These are phyloP conservation scores for Actenoides hombroni DNA, from an alignment of 2,113 vertebrate genomes.

Conservation along the genomic window DNA sequence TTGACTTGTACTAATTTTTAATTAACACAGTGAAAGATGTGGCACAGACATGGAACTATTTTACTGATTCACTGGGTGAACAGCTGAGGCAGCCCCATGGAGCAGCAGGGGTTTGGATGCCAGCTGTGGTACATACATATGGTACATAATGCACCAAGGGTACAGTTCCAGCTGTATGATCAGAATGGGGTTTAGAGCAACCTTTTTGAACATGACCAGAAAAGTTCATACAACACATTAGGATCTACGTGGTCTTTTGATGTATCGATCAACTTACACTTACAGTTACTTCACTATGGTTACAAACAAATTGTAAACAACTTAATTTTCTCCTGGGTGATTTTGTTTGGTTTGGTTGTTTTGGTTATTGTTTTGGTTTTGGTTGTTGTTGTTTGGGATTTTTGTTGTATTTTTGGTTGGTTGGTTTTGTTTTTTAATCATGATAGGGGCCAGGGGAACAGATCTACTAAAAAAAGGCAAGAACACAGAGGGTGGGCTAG, in stretches of 20 bases:
- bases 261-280: neutral
- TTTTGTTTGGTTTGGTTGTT: no score
- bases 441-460: neutral
- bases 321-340: no score
- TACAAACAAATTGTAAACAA: neutral
- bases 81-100: neutral
- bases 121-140: neutral
- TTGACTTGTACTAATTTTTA: neutral
- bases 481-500: neutral
- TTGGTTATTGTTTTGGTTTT: no score
- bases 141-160: rapidly evolving
- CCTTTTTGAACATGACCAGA: neutral
- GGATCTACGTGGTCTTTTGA: neutral
- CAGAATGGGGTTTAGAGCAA: neutral
- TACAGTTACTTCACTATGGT: neutral
- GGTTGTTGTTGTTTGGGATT: no score
- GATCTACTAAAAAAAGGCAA: neutral
- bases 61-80: neutral
- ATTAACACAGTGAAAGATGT: neutral
- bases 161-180: rapidly evolving
- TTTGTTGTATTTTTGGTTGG: no score
- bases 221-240: neutral
- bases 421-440: no score
- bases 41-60: neutral
- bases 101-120: rapidly evolving